phyloP scores from a whole-genome alignment of 2,113 vertebrate species.

The Campylomormyrus numenius region DNA sequence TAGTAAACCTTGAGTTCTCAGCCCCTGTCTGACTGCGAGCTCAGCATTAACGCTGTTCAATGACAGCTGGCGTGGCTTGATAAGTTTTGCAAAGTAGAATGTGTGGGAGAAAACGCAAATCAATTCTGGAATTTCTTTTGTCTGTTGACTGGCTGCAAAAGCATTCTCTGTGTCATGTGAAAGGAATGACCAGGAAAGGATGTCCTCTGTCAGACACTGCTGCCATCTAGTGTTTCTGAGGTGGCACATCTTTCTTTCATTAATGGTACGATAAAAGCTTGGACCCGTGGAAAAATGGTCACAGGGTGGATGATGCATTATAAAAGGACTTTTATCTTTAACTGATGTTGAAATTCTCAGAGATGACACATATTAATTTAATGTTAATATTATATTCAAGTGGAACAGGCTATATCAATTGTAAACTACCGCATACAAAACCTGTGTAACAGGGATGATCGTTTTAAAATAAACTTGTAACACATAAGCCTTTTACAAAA shows the following conservation, averaged over 20 bases:
- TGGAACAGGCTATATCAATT: neutral
- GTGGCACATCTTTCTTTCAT: neutral
- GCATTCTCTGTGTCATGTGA: constrained; percentile 4
- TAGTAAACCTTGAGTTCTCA: neutral
- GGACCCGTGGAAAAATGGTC: neutral
- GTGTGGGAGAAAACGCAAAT: neutral
- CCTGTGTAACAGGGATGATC: neutral
- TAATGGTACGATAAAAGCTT: neutral
- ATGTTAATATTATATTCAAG: too few relatives aligned
- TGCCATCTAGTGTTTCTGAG: constrained; percentile 55
- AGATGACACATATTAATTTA: neutral
- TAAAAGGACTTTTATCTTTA: neutral
- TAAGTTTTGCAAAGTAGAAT: neutral
- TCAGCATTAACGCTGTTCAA: neutral
- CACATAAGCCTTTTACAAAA: neutral
- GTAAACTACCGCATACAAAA: neutral
- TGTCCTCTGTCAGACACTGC: constrained; percentile 37
- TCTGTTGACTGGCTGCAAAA: constrained; percentile 31
- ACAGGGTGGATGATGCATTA: neutral
- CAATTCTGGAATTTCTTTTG: constrained; percentile 29
- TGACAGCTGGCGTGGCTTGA: neutral
- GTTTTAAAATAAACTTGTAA: neutral
- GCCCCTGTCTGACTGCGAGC: neutral
- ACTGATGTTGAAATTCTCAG: neutral
- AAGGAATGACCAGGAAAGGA: constrained; percentile 22